phyloP scores from a whole-genome alignment of 1,140 invertebrate species.

The Pseudomyrmex sp. region DNA sequence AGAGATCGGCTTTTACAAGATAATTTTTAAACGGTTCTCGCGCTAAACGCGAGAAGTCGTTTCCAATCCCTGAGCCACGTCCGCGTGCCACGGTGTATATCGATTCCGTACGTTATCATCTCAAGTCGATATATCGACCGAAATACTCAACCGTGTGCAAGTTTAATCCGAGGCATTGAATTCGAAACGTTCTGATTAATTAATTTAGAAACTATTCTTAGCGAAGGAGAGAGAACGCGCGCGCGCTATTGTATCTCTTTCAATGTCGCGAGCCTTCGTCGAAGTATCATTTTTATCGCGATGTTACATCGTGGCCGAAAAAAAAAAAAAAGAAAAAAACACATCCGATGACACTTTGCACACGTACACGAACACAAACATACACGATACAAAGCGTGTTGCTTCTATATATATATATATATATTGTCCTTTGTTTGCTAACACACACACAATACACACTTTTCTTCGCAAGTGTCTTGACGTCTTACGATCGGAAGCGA shows the following conservation, averaged over 20 bases:
- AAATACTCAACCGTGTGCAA: conserved; percentile 41
- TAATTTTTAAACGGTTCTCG: background rate
- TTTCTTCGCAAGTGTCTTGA: conserved; percentile 62
- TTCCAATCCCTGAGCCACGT: conserved; percentile 43
- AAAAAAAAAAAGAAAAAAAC: background rate
- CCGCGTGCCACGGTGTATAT: conserved; percentile 55
- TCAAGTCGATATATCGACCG: conserved; percentile 31
- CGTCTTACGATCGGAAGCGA: conserved; percentile 56
- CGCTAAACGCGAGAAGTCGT: background rate
- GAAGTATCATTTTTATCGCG: conserved; percentile 25
- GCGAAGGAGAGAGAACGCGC: background rate
- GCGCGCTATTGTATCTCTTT: conserved; percentile 30
- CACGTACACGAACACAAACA: background rate
- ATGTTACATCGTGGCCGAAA: conserved; percentile 40
- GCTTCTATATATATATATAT: conserved; percentile 12
- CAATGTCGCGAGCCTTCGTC: conserved; percentile 42
- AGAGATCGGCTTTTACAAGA: background rate
- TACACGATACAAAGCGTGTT: conserved; percentile 44
- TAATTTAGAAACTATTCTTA: conserved; percentile 45
- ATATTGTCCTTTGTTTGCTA: conserved; percentile 58
- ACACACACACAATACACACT: conserved; percentile 37
- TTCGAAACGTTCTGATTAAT: conserved; percentile 59
- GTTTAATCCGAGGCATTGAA: conserved; percentile 59
- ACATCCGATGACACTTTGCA: too few species aligned
- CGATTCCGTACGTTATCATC: conserved; percentile 53